Evolutionary conservation across 2,113 vertebrate species (phyloP), one percentile per base, ranked within the genome.

Genomic region (Dicentrarchus labrax): DNA sequence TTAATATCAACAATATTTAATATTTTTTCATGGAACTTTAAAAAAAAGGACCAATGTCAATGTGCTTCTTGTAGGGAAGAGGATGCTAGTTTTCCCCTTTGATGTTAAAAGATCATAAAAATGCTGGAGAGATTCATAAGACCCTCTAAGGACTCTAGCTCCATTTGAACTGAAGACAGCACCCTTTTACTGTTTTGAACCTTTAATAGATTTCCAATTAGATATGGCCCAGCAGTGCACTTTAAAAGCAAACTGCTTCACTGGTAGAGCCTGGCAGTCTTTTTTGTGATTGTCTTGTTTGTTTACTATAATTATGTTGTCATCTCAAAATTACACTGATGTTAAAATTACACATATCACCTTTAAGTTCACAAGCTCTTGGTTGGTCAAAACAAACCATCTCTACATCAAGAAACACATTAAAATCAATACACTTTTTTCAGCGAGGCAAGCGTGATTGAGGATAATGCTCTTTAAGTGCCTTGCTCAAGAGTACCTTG

Each of bases 221-320:
- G 19, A 57, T 60, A 30, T 76, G 21, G 16, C 47, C 59, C 1
- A 17, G 48, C n/a, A 51, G 8, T 19, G 39, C 16, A 69, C 8
- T 16, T 51, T 41, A 15, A 64, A 41, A 64, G n/a, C 12, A 17
- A 36, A 36, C 70, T 2, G 59, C 19, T 47, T 15, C 4, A n/a
- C 16, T 59, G 8, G 17, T 1, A 16, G 65, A 77, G 69, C 36
- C 56, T 45, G 59, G 12, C 51, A 66, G 51, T 54, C 39, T 10
- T 51, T 65, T 54, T 17, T 41, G 19, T 41, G 15, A 64, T 38
- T 8, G 38, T 62, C 41, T 56, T 45, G n/a, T 86, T 74, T 69
- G 36, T 75, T 67, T 67, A 45, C 67, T 80, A 36, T 77, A 80
- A 84, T 84, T 72, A 51, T n/a, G 39, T 19, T 68, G 60, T 68